Base-by-base conservation (phyloP, 2,888 invertebrate species). In the Brenthis hecate region DNA sequence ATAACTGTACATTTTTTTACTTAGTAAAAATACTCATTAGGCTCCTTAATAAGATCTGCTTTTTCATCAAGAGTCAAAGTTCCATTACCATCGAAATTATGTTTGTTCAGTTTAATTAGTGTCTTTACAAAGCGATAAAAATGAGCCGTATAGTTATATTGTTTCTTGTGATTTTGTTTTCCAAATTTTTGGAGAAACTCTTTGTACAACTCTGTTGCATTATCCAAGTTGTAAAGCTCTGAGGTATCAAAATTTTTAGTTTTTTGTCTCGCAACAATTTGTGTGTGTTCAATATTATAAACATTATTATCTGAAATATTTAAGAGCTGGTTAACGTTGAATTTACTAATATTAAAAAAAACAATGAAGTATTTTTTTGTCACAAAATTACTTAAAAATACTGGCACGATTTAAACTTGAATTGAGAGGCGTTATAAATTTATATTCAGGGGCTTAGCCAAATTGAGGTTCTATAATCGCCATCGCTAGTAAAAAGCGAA, bases 71-170 rank as follows among this genome's bases (percentile, higher is more conserved):
- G 73, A 0, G 50, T 55, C 2, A 61, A 70, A 19, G 71, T 51
- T 56, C 62, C 56, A 23, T 75, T 62, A 0, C 82, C 85, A 1
- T 72, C 66, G 60, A 81, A 78, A 63, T 77, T 79, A 14, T 79
- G 75, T 70, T 75, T 78, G 70, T 89, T 89, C 2, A 80, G 72
- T 51, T 87, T 84, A 0, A 80, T 80, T 1, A 88, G 70, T 0
- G 84, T 83, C 77, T 87, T 88, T 1, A 87, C 71, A 72, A 89
- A 89, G 71, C 84, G 83, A 54, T 82, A 84, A 72, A 79, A 87
- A 55, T 79, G 80, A 5, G 78, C 65, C 3, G 67, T 68, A 0
- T 74, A 72, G 0, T 81, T 74, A 3, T 53, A 50, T 55, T 77
- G 73, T 23, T 76, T 81, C 0, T 77, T 79, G 3, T 71, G 62